Base-by-base conservation (phyloP, 2,888 invertebrate genomes). In the Drosophila mimica region DNA sequence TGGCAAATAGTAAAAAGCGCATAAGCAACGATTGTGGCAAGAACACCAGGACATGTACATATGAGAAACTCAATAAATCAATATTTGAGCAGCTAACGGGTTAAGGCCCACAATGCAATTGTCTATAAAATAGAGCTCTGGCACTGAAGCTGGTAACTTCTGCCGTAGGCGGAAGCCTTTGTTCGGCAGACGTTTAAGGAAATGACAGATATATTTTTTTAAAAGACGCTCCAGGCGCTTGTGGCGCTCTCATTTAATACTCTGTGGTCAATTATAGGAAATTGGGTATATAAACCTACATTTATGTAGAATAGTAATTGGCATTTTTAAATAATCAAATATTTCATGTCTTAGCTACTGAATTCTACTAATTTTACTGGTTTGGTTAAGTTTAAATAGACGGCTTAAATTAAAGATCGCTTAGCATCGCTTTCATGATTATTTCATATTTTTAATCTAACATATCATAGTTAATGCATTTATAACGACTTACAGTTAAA, bases 11-110 rank as follows among this genome's bases (percentile, higher is more conserved):
- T 60, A 30, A 54, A 80, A 66, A 49, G 62, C 46, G 61, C 46
- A 71, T 38, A 28, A 54, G 30, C 49, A 51, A 33, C 56, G 61
- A 53, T 57, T 56, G 43, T 60, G 34, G 60, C 30, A 54, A 58
- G 82, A 72, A 74, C 72, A 68, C 38, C 31, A 15, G 30, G 30
- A 31, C 63, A 53, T 40, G 46, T 28, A 33, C 62, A 84, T 74
- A 77, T 85, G 90, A 84, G 89, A 71, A 76, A 71, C 78, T 78
- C 87, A 71, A 88, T 85, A 90, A 85, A 85, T 85, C 85, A 90
- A 85, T 90, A 88, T 83, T 85, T 70, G 74, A 86, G 70, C 62
- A 72, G 43, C 73, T 40, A 54, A 13, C 31, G 61, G 61, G 61
- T 63, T 56, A 61, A 56, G 58, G 53, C 66, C 56, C 51, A 58